Evolutionary conservation across 2,113 vertebrate species (phyloP).

Genomic region (Butorides virescens): DNA sequence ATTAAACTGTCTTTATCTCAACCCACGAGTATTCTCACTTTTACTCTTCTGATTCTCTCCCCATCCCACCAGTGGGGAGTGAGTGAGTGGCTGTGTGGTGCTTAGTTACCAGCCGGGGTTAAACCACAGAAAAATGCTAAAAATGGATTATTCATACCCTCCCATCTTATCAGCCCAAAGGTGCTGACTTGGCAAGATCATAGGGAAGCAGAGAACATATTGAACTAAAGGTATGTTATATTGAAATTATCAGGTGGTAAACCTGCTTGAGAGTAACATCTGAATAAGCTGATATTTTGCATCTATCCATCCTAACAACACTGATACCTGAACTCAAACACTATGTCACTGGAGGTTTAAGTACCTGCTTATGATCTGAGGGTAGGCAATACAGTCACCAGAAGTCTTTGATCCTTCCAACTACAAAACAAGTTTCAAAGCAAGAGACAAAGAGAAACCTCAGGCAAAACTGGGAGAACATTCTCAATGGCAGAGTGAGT

Average conservation of each 20-base stretch:
- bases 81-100: no score
- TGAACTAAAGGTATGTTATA: not conserved
- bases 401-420: not conserved
- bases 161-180: not conserved
- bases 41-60: no score
- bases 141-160: not conserved
- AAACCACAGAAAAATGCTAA: not conserved
- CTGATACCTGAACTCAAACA: not conserved
- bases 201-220: not conserved
- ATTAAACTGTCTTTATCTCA: no score
- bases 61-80: no score
- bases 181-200: not conserved
- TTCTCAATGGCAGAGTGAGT: not conserved
- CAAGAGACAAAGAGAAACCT: not conserved
- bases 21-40: no score
- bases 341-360: not conserved
- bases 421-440: not conserved
- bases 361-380: not conserved
- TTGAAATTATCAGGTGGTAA: not conserved
- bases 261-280: not conserved
- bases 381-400: not conserved
- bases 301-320: not conserved
- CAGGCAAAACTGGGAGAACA: not conserved
- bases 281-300: not conserved
- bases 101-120: no score